Conservation (phyloP, 2,113 vertebrate genomes). For the Pampusana beccarii region DNA sequence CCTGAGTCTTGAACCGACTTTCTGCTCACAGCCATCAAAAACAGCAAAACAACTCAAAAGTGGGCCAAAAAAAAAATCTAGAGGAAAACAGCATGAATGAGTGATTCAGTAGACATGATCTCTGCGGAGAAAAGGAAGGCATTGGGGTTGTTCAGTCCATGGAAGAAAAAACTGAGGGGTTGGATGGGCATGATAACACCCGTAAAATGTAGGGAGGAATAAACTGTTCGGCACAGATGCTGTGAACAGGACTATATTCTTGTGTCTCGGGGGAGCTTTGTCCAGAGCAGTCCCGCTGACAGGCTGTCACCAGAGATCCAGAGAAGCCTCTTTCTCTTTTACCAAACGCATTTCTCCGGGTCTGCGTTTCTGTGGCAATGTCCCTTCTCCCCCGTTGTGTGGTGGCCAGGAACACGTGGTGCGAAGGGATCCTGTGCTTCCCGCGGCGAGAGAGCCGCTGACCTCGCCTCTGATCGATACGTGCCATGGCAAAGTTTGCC, state of each 20-base stretch:
- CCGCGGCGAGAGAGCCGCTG: neutral
- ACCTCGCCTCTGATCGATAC: neutral
- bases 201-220: neutral
- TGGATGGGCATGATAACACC: neutral
- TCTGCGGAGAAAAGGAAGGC: neutral
- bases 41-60: neutral
- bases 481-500: neutral
- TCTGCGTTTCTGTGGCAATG: neutral
- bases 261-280: neutral
- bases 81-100: neutral
- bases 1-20: constrained; percentile 26
- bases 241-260: neutral
- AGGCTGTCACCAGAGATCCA: neutral
- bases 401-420: neutral
- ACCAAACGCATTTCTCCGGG: neutral
- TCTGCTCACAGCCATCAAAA: neutral
- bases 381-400: neutral
- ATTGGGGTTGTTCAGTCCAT: neutral
- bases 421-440: neutral
- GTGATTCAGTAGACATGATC: neutral
- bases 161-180: neutral
- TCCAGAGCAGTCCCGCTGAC: neutral
- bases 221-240: neutral
- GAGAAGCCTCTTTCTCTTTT: neutral
- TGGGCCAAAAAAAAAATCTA: neutral